Evolutionary conservation across 2,888 invertebrate species (phyloP).

Genomic region (Drosophila mulleri): DNA sequence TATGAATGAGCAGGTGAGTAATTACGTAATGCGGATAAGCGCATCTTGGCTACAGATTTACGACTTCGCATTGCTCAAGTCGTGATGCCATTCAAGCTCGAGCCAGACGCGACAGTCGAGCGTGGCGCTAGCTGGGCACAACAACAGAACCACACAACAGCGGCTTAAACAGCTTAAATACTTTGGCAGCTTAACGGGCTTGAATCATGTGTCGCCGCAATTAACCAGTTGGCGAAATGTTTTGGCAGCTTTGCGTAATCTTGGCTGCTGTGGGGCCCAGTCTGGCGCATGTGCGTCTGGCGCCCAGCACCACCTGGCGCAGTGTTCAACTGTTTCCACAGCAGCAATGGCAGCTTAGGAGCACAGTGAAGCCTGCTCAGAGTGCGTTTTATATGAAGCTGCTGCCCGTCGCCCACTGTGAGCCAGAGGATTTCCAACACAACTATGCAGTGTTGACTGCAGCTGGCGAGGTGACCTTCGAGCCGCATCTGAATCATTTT

Average conservation of each 20-base stretch:
- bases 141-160: conserved; percentile 39
- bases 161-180: conserved; percentile 10
- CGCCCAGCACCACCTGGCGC: conserved; percentile 32
- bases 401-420: conserved; percentile 28
- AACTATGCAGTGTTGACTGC: conserved; percentile 22
- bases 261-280: conserved; percentile 1
- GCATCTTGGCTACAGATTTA: conserved; percentile 38
- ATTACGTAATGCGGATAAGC: conserved; percentile 56
- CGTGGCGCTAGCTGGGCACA: conserved; percentile 16
- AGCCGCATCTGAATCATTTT: conserved; percentile 53
- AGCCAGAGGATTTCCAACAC: conserved; percentile 48
- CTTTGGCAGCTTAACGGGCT: conserved; percentile 22
- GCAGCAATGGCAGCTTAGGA: conserved; percentile 37
- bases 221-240: conserved; percentile 19
- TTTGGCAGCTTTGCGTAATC: conserved; percentile 29
- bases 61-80: conserved; percentile 17
- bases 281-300: conserved; percentile 39
- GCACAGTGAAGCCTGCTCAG: conserved; percentile 8
- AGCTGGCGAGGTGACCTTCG: not conserved
- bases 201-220: conserved; percentile 14
- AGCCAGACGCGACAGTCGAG: conserved; percentile 35
- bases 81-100: conserved; percentile 20
- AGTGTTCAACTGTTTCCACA: conserved; percentile 38
- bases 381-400: conserved; percentile 4
- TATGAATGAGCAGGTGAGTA: conserved; percentile 51